These are phyloP conservation scores for Petrocephalus zakoni DNA, from an alignment of 2,113 vertebrate genomes.

Conservation along the genomic window DNA sequence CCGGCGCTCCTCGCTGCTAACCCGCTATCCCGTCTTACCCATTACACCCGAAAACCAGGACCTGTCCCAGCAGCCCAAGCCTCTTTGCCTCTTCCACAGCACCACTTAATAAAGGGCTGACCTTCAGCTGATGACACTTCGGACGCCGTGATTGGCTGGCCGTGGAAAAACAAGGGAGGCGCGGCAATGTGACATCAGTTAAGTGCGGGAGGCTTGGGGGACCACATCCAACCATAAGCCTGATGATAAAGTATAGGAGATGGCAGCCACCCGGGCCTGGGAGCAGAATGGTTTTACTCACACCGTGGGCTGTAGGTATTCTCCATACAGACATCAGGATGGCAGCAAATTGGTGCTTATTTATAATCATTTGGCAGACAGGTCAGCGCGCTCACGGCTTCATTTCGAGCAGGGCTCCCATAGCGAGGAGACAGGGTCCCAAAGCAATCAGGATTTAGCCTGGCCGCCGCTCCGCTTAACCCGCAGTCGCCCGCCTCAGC, in stretches of 20 bases:
- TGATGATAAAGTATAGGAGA: slow-evolving; percentile 18
- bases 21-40: neutral
- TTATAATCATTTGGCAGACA: slow-evolving; percentile 28
- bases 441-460: slow-evolving; percentile 33
- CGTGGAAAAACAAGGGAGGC: neutral
- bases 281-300: slow-evolving; percentile 8
- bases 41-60: no score
- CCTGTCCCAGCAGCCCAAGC: neutral
- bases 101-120: neutral
- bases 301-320: neutral
- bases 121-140: neutral
- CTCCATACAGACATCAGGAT: slow-evolving; percentile 15
- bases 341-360: slow-evolving; percentile 25
- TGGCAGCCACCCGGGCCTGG: neutral
- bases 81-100: neutral
- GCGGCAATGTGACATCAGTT: neutral
- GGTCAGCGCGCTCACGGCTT: slow-evolving; percentile 18
- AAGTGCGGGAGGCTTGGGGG: neutral
- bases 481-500: slow-evolving; percentile 38
- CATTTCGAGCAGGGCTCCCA: slow-evolving; percentile 12
- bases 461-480: slow-evolving; percentile 8
- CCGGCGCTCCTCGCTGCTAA: neutral
- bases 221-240: neutral
- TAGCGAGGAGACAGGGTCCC: neutral
- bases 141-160: neutral